Evolutionary conservation across 2,888 invertebrate genomes (phyloP).

Genomic region (Thalpophila matura): DNA sequence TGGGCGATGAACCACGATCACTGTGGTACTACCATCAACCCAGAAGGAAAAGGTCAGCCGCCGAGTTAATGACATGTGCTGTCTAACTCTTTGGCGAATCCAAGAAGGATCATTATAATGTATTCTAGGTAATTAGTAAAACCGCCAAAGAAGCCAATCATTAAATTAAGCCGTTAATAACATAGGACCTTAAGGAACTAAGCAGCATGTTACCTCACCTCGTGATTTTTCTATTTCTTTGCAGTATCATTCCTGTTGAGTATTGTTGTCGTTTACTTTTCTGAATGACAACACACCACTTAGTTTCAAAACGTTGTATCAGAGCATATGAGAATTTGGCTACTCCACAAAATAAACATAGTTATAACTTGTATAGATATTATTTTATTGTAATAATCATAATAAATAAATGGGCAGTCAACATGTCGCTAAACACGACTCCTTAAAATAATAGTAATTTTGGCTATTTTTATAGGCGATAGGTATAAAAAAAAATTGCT

Average conservation of each 20-base stretch:
- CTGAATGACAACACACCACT: slow-evolving; percentile 10
- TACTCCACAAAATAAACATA: slow-evolving; percentile 10
- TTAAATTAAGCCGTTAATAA: background rate
- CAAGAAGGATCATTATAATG: background rate
- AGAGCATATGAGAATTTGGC: background rate
- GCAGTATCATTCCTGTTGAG: slow-evolving; percentile 19
- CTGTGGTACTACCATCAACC: no score
- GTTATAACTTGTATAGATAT: slow-evolving; percentile 7
- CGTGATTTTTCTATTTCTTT: background rate
- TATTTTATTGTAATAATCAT: slow-evolving; percentile 24
- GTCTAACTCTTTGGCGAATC: background rate
- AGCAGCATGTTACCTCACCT: background rate
- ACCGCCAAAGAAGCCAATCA: background rate
- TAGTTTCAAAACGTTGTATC: slow-evolving; percentile 11
- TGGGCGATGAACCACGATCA: no score
- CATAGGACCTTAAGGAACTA: slow-evolving; percentile 1
- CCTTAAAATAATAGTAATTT: slow-evolving; percentile 44
- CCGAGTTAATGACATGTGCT: background rate
- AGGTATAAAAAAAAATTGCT: slow-evolving; percentile 34
- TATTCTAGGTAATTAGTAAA: background rate
- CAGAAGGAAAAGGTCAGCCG: no score
- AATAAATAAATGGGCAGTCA: slow-evolving; percentile 51
- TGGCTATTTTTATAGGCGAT: slow-evolving; percentile 39
- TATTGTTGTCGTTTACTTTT: slow-evolving; percentile 24
- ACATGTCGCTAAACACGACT: slow-evolving; percentile 40